A percentile compares a stretch with the other conserved stretches of the same genome.
These are phyloP conservation scores for Phoxinus dragarum DNA, from an alignment of 2,797 vertebrate species.

Conservation along the genomic window DNA sequence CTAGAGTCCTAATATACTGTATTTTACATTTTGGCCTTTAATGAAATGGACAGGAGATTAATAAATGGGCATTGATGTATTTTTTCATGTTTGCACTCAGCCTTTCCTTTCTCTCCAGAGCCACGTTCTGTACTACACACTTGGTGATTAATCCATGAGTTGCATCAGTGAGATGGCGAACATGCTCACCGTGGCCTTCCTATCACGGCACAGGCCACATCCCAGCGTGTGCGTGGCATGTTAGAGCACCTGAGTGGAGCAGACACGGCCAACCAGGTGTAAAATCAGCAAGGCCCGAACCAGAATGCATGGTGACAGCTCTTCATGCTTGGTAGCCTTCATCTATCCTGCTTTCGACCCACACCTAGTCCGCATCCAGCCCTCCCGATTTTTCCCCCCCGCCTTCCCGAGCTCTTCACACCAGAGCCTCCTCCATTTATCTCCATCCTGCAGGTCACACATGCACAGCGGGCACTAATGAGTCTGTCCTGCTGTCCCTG, in stretches of 20 bases:
- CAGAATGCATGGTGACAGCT: slow-evolving; percentile 63
- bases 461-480: slow-evolving; percentile 52
- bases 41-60: slow-evolving; percentile 41
- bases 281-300: slow-evolving; percentile 60
- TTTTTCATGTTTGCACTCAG: slow-evolving; percentile 11
- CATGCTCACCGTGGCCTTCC: slow-evolving; percentile 41
- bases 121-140: slow-evolving; percentile 12
- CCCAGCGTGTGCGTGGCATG: slow-evolving; percentile 39
- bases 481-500: slow-evolving; percentile 53
- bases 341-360: slow-evolving; percentile 43
- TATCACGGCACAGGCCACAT: slow-evolving; percentile 43
- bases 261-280: slow-evolving; percentile 62
- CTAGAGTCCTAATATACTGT: slow-evolving; percentile 28
- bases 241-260: slow-evolving; percentile 54
- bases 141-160: slow-evolving; percentile 55
- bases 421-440: slow-evolving; percentile 54
- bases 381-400: slow-evolving; percentile 35
- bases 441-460: slow-evolving; percentile 52
- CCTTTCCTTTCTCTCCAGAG: slow-evolving; percentile 28
- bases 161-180: slow-evolving; percentile 48
- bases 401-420: slow-evolving; percentile 19
- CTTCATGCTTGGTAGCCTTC: slow-evolving; percentile 59
- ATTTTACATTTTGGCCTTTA: slow-evolving; percentile 42
- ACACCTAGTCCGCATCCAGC: slow-evolving; percentile 30
- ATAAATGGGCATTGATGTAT: slow-evolving; percentile 28